Evolutionary conservation across 2,797 vertebrate species (phyloP).

Genomic region (Gymnoscopelus microlampas): DNA sequence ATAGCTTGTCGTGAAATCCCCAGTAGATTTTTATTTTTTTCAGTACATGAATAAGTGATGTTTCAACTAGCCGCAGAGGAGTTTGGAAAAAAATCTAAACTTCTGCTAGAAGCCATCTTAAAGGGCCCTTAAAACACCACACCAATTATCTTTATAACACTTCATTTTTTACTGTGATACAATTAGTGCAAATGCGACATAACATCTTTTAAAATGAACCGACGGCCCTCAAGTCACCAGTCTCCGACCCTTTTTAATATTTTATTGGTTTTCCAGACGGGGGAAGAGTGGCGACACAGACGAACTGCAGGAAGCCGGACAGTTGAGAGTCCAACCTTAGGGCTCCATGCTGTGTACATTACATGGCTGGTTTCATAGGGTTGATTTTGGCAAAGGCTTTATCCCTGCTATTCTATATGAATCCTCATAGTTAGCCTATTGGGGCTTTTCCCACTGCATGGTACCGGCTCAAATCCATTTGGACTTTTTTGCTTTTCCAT

Average conservation of each 20-base stretch:
- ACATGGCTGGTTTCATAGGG: constrained; percentile 8
- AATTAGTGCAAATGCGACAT: constrained; percentile 21
- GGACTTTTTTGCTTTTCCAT: too few relatives aligned
- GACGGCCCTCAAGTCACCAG: constrained; percentile 2
- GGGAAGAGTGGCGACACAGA: constrained; percentile 8
- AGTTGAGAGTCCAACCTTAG: not conserved
- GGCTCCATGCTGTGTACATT: not conserved
- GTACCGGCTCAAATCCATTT: too few relatives aligned
- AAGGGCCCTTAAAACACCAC: constrained; percentile 4
- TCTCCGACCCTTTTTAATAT: constrained; percentile 9
- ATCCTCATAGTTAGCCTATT: not conserved
- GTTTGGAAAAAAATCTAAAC: constrained; percentile 13
- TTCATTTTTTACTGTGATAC: constrained; percentile 23
- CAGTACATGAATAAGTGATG: not conserved
- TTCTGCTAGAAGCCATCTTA: constrained; percentile 13
- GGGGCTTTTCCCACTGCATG: too few relatives aligned
- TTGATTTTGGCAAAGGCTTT: constrained; percentile 1
- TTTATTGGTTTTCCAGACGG: constrained; percentile 12
- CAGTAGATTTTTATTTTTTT: not conserved
- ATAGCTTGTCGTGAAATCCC: too few relatives aligned
- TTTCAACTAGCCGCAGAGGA: constrained; percentile 8
- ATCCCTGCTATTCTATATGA: not conserved
- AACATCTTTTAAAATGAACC: constrained; percentile 15
- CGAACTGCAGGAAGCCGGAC: not conserved
- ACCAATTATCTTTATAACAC: constrained; percentile 31